phyloP scores from a whole-genome alignment of 2,113 vertebrate species.

The Cochlearius cochlearius region DNA sequence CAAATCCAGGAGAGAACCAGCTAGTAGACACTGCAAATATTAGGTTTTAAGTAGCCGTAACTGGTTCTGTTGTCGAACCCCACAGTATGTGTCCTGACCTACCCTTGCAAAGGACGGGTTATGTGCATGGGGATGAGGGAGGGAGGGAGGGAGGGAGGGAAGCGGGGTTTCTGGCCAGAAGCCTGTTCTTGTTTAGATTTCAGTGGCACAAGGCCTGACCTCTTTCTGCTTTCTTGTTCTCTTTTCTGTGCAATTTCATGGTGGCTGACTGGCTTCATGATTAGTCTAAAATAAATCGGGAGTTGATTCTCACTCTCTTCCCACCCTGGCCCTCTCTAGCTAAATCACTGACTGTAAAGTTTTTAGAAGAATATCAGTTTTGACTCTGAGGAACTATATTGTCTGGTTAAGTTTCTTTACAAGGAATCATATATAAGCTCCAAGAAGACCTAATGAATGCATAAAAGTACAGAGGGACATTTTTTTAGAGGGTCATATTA shows the following conservation, averaged over 20 bases:
- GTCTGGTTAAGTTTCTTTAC: background rate
- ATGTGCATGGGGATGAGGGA: background rate
- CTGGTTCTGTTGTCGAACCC: background rate
- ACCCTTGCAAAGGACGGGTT: background rate
- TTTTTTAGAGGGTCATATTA: background rate
- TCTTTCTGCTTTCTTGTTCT: conserved; percentile 34
- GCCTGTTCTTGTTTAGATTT: conserved; percentile 15
- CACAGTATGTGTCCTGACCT: background rate
- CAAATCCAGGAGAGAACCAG: background rate
- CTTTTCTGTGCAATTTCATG: conserved; percentile 50
- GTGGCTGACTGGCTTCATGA: conserved; percentile 25
- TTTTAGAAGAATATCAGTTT: background rate
- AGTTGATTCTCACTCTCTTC: background rate
- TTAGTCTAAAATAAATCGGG: conserved; percentile 27
- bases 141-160: background rate
- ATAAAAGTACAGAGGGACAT: background rate
- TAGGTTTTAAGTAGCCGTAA: background rate
- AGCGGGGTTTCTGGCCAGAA: background rate
- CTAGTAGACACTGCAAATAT: background rate
- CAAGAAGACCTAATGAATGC: background rate
- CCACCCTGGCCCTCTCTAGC: background rate
- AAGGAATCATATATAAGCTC: background rate
- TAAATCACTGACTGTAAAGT: background rate
- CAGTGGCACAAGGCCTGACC: conserved; percentile 39
- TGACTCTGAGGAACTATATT: background rate